Evolutionary conservation across 2,113 vertebrate genomes (phyloP).

Genomic region (Thinocorus orbignyianus): DNA sequence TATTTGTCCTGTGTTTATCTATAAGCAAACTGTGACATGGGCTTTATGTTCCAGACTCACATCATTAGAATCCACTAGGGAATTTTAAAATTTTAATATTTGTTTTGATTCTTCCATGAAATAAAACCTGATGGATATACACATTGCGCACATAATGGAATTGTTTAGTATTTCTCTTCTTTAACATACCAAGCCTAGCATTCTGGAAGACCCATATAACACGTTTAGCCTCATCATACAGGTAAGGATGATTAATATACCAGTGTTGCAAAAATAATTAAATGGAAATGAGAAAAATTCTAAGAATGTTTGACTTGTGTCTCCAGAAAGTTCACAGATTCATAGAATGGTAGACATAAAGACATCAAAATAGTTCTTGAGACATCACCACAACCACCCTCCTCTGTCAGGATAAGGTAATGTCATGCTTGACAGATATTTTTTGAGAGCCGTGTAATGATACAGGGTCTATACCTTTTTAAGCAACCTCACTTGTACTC

Average conservation of each 20-base stretch:
- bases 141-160: background rate
- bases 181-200: background rate
- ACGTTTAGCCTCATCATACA: background rate
- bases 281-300: background rate
- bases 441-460: background rate
- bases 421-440: background rate
- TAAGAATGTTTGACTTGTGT: background rate
- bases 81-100: background rate
- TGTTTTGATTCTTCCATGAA: background rate
- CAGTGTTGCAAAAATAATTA: background rate
- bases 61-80: background rate
- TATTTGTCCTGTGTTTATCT: background rate
- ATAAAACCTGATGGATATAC: background rate
- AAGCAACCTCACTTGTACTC: background rate
- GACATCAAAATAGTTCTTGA: background rate
- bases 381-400: background rate
- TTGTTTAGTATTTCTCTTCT: background rate
- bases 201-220: background rate
- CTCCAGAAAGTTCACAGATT: background rate
- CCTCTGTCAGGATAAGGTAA: background rate
- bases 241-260: background rate
- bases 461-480: background rate
- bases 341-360: background rate
- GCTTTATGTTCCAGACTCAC: background rate
- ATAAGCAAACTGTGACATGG: background rate